Conservation (phyloP, 2,888 invertebrate species). For the Chloroclysta siterata region DNA sequence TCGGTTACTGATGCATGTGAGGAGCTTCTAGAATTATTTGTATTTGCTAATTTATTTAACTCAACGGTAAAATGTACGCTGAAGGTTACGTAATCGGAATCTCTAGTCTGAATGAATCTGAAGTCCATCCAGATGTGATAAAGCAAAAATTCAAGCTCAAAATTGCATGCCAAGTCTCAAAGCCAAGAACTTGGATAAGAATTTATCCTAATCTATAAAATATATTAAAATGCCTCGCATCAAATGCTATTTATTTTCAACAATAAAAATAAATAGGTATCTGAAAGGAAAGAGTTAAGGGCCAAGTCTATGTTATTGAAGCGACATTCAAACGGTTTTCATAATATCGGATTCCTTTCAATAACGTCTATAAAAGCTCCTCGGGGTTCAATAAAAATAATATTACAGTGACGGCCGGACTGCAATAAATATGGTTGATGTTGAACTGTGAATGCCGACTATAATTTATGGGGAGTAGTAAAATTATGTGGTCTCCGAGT, state of each 20-base stretch:
- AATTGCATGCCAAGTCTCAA: too few species aligned
- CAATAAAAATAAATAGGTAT: constrained; percentile 3
- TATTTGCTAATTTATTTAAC: too few species aligned
- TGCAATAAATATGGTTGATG: constrained; percentile 21
- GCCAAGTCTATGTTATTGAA: not conserved
- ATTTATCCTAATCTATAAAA: too few species aligned
- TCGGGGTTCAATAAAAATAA: constrained; percentile 26
- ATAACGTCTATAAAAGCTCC: constrained; percentile 25
- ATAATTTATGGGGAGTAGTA: constrained; percentile 14
- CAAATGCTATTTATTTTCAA: not conserved
- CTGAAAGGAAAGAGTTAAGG: not conserved
- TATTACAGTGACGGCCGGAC: constrained; percentile 27
- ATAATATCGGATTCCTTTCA: constrained; percentile 29
- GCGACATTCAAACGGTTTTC: constrained; percentile 13
- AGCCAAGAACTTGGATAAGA: too few species aligned
- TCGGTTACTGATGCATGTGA: too few species aligned
- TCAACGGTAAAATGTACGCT: too few species aligned
- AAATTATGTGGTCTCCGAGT: constrained; percentile 3
- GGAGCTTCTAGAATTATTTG: too few species aligned
- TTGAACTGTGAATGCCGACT: constrained; percentile 9
- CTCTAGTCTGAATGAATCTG: too few species aligned
- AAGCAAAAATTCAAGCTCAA: too few species aligned
- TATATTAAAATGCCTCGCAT: too few species aligned
- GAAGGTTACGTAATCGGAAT: too few species aligned
- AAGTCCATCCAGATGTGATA: too few species aligned